These are phyloP conservation scores for Epirrhoe alternata DNA, from an alignment of 2,888 invertebrate species.

Conservation along the genomic window DNA sequence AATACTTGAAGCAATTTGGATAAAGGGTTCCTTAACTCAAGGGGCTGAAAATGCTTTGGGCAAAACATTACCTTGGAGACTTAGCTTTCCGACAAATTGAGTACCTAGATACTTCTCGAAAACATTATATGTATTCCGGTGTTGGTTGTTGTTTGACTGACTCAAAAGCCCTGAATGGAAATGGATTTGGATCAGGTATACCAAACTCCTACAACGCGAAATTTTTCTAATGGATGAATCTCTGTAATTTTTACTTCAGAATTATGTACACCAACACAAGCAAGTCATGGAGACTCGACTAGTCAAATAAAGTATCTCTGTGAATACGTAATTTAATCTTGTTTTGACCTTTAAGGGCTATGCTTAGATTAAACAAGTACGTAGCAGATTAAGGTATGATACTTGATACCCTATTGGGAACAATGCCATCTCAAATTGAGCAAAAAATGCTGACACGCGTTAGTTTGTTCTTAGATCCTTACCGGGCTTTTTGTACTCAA, in stretches of 20 bases:
- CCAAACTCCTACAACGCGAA: not conserved
- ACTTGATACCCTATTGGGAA: not conserved
- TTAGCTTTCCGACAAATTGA: conserved; percentile 8
- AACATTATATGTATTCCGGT: not conserved
- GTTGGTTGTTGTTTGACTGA: not conserved
- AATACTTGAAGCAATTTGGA: conserved; percentile 6
- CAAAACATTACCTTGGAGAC: conserved; percentile 12
- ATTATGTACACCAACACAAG: not conserved
- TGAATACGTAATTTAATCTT: not conserved
- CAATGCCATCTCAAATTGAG: not conserved
- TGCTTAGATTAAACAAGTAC: not conserved
- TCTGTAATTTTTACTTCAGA: not conserved
- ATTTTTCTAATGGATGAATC: no score
- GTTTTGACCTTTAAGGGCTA: not conserved
- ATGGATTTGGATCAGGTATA: no score
- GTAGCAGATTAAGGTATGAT: not conserved
- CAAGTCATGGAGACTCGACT: not conserved
- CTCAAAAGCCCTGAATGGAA: not conserved
- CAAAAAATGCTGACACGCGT: not conserved
- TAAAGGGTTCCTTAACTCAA: not conserved
- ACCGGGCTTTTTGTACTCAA: not conserved
- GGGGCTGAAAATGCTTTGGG: not conserved
- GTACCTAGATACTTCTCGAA: not conserved
- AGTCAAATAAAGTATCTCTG: not conserved
- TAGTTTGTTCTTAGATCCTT: not conserved